Evolutionary conservation across 2,888 invertebrate genomes (phyloP).

Genomic region (Habroteleia sp.): DNA sequence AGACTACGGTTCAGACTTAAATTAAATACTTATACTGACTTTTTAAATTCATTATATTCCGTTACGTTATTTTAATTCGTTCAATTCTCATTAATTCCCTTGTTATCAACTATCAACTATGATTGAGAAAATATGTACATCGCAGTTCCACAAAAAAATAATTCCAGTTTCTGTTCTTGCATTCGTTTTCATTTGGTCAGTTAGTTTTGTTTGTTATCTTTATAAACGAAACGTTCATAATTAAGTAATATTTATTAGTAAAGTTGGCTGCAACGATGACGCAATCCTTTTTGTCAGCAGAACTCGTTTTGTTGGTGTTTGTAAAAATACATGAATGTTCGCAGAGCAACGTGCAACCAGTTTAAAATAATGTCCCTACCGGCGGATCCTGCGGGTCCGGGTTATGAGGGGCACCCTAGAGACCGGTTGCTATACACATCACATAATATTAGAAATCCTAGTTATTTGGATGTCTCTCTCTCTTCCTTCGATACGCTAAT

Average conservation of each 20-base stretch:
- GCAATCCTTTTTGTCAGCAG: slow-evolving; percentile 22
- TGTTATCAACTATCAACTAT: no score
- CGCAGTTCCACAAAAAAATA: not conserved
- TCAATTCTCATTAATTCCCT: no score
- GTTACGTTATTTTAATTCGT: no score
- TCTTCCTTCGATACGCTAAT: slow-evolving; percentile 42
- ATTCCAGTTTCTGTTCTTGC: not conserved
- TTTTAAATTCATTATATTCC: no score
- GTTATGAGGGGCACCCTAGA: slow-evolving; percentile 47
- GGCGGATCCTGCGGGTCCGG: slow-evolving; percentile 42
- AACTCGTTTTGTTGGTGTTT: slow-evolving; percentile 30
- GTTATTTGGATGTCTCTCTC: slow-evolving; percentile 55
- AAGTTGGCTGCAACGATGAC: slow-evolving; percentile 24
- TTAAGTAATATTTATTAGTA: slow-evolving; percentile 32
- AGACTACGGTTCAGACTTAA: no score
- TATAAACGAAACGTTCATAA: slow-evolving; percentile 15
- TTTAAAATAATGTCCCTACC: slow-evolving; percentile 60
- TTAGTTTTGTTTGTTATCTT: not conserved
- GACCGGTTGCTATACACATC: slow-evolving; percentile 47
- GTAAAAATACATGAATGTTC: slow-evolving; percentile 26
- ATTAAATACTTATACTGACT: no score
- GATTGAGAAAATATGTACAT: no score
- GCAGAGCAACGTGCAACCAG: slow-evolving; percentile 39
- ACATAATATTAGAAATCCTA: slow-evolving; percentile 55
- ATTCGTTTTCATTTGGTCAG: slow-evolving; percentile 18